Evolutionary conservation across 2,888 invertebrate species (phyloP).

Genomic region (Pemphredon lugubris): DNA sequence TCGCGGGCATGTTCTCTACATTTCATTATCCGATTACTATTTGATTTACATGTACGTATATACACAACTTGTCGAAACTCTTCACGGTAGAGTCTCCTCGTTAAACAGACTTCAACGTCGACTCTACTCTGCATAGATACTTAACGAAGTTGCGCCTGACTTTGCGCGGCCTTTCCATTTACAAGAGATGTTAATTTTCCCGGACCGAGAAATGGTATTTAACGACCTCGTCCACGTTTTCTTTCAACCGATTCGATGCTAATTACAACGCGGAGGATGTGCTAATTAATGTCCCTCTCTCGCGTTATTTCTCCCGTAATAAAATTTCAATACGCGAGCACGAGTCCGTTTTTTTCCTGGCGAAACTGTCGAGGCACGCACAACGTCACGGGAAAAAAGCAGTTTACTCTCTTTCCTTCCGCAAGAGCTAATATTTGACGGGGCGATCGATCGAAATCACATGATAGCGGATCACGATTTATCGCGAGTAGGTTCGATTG

Average conservation of each 20-base stretch:
- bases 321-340: neutral
- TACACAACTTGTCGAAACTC: conserved; percentile 25
- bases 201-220: conserved; percentile 12
- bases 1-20: too few species aligned
- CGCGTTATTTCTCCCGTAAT: neutral
- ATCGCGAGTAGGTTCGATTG: too few species aligned
- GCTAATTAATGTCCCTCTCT: neutral
- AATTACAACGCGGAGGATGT: neutral
- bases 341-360: too few species aligned
- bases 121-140: conserved; percentile 25
- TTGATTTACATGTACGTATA: conserved; percentile 40
- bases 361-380: too few species aligned
- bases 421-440: too few species aligned
- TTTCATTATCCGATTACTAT: conserved; percentile 40
- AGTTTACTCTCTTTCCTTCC: too few species aligned
- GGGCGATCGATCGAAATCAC: too few species aligned
- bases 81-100: conserved; percentile 29
- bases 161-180: conserved; percentile 41
- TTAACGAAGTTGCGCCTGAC: conserved; percentile 44
- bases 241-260: conserved; percentile 37
- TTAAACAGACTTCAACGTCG: conserved; percentile 36
- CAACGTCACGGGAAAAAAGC: too few species aligned
- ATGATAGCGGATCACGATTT: too few species aligned
- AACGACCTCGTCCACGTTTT: conserved; percentile 25
- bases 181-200: conserved; percentile 38